Base-by-base conservation (phyloP, 2,113 vertebrate species). In the Centropus unirufus region DNA sequence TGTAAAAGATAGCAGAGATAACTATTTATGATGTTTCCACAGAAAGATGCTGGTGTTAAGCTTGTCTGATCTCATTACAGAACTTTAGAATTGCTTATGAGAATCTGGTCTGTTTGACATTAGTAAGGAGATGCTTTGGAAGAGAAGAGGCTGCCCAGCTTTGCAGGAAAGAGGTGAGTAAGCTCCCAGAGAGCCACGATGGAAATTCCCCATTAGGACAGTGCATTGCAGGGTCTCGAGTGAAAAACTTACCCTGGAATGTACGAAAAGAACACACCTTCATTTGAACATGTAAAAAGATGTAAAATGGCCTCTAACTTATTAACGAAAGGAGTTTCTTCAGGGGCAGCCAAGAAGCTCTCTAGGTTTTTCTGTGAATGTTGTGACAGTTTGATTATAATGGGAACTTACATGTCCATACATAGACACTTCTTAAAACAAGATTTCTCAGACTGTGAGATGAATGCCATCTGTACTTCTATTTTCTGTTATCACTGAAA, bases 181-280 rank as follows among this genome's bases (percentile, higher is more conserved):
- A 58, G 75, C 14, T 55, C 14, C 18, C 34, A 44, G 0, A 30
- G 40, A 72, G 42, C 11, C 14, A 24, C 0, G 1, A 70, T 27
- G 13, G 36, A 16, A 49, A 62, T 29, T 92, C 11, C 3, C 36
- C 7, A 26, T 36, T 17, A 77, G 14, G n/a, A 59, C 17, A 17
- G 19, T 9, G 16, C 17, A 27, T 6, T 3, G 2, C 16, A 54
- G 29, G 21, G 34, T n/a, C 16, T 32, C 1, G 1, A 18, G 15
- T 14, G 6, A 26, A 20, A 81, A 11, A 62, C 11, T 14, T 23
- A 8, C 36, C 9, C 36, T 36, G 36, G 36, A 36, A 36, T 36
- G 36, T 36, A 9, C 9, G 36, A 36, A 36, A 68, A 75, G 13
- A 68, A 32, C 32, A 39, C 17, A 19, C 6, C 49, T 21, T 36